phyloP scores from a whole-genome alignment of 2,888 invertebrate genomes.

The Dastarcus helophoroides region DNA sequence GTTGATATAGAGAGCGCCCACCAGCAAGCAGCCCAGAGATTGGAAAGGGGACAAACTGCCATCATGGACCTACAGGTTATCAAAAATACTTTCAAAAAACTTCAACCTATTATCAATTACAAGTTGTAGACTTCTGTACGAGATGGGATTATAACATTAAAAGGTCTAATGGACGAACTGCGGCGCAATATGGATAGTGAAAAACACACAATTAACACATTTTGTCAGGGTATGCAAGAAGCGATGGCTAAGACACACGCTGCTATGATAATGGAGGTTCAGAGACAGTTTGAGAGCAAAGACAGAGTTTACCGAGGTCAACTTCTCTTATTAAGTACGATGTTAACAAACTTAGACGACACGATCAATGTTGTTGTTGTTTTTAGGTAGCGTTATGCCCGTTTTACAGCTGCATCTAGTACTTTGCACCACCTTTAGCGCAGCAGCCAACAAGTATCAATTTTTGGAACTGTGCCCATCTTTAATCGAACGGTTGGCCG shows the following conservation, averaged over 20 bases:
- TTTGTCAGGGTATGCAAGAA: conserved; percentile 54
- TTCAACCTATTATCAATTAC: conserved; percentile 1
- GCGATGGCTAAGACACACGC: conserved; percentile 56
- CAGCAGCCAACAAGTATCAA: conserved; percentile 61
- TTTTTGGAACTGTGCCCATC: conserved; percentile 59
- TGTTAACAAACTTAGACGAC: background rate
- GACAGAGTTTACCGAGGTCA: conserved; percentile 34
- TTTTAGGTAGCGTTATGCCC: conserved; percentile 50
- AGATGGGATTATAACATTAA: conserved; percentile 54
- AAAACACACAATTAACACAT: conserved; percentile 52
- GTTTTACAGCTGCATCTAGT: conserved; percentile 59
- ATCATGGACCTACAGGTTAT: conserved; percentile 35
- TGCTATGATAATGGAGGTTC: conserved; percentile 52
- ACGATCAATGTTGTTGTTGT: conserved; percentile 2
- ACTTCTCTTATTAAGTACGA: conserved; percentile 29
- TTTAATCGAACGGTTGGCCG: conserved; percentile 52
- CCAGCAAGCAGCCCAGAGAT: conserved; percentile 54
- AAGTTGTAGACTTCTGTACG: conserved; percentile 50
- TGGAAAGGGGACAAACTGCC: conserved; percentile 48
- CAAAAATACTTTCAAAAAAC: conserved; percentile 2
- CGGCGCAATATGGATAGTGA: conserved; percentile 52
- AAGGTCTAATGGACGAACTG: conserved; percentile 55
- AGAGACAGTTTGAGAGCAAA: conserved; percentile 47
- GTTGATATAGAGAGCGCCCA: conserved; percentile 67
- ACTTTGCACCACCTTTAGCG: conserved; percentile 58